Evolutionary conservation across 2,113 vertebrate genomes (phyloP).

Genomic region (Chaetura pelagica): DNA sequence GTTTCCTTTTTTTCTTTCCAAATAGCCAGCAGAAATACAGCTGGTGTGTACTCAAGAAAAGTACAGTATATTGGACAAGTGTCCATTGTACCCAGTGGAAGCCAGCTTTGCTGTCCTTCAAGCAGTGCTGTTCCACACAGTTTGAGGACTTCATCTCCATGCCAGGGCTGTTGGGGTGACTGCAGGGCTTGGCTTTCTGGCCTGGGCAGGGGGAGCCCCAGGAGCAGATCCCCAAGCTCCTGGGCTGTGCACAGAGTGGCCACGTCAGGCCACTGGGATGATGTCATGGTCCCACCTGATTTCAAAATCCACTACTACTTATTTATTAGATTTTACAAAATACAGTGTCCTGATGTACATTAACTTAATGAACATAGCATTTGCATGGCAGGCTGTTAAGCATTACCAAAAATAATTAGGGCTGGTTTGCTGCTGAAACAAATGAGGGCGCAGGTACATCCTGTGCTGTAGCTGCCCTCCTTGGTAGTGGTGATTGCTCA

Average conservation of each 20-base stretch:
- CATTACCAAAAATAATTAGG: background rate
- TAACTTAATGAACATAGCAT: accelerated
- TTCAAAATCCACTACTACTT: background rate
- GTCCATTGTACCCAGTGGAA: background rate
- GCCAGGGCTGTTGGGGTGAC: background rate
- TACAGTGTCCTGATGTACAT: background rate
- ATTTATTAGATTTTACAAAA: background rate
- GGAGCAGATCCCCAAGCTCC: background rate
- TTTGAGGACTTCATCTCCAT: background rate
- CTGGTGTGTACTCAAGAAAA: background rate
- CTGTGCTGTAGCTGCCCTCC: background rate
- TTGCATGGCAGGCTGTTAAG: background rate
- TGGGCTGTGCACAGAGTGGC: accelerated
- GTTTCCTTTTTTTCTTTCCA: background rate
- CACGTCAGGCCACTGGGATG: background rate
- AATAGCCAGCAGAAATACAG: background rate
- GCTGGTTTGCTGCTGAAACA: background rate
- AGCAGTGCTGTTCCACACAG: background rate
- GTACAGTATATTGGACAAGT: background rate
- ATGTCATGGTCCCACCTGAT: background rate
- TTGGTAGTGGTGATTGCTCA: background rate
- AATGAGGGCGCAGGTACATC: background rate
- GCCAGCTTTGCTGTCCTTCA: background rate
- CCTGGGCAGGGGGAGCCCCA: no score
- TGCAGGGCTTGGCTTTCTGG: background rate